Evolutionary conservation across 1,140 invertebrate species (phyloP).

Genomic region (Rhopalosiphum maidis): DNA sequence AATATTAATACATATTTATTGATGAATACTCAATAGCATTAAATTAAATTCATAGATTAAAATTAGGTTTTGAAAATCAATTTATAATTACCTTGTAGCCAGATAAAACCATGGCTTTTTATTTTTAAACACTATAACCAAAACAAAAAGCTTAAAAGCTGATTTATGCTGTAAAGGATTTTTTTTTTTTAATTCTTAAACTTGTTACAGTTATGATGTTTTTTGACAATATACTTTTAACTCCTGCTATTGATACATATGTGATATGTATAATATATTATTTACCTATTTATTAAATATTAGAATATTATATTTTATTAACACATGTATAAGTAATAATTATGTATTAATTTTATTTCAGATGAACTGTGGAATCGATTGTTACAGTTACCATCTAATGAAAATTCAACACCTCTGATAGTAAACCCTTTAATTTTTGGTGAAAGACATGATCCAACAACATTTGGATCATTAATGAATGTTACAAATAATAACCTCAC

Average conservation of each 20-base stretch:
- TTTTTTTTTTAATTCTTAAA: no score
- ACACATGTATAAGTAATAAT: neutral
- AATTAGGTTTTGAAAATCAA: no score
- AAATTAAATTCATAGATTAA: neutral
- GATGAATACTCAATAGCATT: neutral
- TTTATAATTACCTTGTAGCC: no score
- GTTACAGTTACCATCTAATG: conserved; percentile 68
- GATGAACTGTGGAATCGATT: conserved; percentile 77
- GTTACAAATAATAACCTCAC: conserved; percentile 76
- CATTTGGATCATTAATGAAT: conserved; percentile 73
- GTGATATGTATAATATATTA: neutral
- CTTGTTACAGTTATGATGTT: no score
- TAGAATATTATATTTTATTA: neutral
- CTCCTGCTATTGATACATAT: neutral
- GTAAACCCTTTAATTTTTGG: conserved; percentile 78
- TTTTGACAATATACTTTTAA: neutral
- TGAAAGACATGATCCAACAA: conserved; percentile 77
- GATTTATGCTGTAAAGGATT: no score
- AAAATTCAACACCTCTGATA: conserved; percentile 68
- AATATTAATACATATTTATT: neutral
- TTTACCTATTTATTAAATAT: neutral
- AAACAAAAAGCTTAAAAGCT: no score
- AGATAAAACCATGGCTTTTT: no score
- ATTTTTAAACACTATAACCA: no score
- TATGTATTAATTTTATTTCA: neutral